These are phyloP conservation scores for Limnephilus rhombicus DNA, from an alignment of 2,888 invertebrate genomes.

Conservation along the genomic window DNA sequence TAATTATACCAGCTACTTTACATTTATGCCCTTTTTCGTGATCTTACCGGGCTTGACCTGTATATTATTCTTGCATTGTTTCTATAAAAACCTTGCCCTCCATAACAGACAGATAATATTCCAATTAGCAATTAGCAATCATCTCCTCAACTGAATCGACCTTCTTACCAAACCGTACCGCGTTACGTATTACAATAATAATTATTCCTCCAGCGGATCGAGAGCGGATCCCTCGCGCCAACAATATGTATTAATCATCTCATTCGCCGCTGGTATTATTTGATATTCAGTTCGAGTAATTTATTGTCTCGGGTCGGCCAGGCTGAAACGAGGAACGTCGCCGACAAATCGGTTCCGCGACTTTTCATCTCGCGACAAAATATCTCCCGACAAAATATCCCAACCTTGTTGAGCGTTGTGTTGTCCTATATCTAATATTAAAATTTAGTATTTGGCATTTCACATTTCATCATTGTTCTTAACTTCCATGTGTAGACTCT, in stretches of 20 bases:
- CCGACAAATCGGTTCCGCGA: slow-evolving; percentile 22
- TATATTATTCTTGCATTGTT: not conserved
- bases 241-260: not conserved
- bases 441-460: too few relatives aligned
- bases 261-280: slow-evolving; percentile 6
- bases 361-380: too few relatives aligned
- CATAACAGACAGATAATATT: not conserved
- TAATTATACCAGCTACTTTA: not conserved
- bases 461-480: too few relatives aligned
- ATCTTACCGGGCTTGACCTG: not conserved
- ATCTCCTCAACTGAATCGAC: not conserved
- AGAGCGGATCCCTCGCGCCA: not conserved
- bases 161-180: not conserved
- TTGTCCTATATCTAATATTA: too few relatives aligned
- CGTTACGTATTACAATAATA: not conserved
- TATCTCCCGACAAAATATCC: too few relatives aligned
- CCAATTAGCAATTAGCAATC: slow-evolving; percentile 1
- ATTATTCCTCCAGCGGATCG: not conserved
- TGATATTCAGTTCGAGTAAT: slow-evolving; percentile 16
- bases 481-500: too few relatives aligned
- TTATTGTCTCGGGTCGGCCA: not conserved
- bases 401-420: too few relatives aligned
- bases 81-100: not conserved
- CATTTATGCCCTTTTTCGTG: not conserved
- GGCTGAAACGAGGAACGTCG: not conserved